phyloP scores from a whole-genome alignment of 2,797 vertebrate genomes.

The Eulemur mongoz region DNA sequence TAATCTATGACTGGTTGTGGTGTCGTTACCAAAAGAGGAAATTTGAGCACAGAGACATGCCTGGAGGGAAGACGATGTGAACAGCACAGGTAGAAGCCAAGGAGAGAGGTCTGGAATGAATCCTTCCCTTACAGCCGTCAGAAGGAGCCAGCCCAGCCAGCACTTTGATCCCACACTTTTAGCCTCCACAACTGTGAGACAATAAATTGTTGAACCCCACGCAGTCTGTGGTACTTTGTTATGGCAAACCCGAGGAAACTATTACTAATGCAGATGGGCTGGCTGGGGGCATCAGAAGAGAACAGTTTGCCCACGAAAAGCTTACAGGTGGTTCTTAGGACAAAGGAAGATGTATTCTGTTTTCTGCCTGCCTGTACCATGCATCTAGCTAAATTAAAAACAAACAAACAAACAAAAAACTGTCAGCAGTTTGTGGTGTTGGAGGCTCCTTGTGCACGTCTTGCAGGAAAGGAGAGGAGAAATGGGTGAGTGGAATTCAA shows the following conservation, averaged over 20 bases:
- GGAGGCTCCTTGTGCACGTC: neutral
- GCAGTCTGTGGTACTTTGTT: accelerated
- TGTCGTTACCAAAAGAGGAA: neutral
- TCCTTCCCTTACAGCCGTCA: too few relatives aligned
- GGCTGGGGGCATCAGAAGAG: neutral
- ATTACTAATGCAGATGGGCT: too few relatives aligned
- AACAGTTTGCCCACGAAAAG: neutral
- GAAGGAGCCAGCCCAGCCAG: neutral
- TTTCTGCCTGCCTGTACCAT: accelerated
- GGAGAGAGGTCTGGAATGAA: neutral
- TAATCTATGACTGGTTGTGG: neutral
- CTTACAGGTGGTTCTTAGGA: neutral
- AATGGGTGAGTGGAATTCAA: neutral
- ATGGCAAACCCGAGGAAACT: neutral
- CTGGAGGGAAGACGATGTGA: neutral
- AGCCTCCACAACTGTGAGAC: neutral
- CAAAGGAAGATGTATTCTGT: accelerated
- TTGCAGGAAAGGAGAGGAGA: neutral
- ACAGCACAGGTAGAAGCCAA: neutral
- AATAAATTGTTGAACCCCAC: neutral
- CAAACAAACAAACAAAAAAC: neutral
- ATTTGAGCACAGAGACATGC: neutral
- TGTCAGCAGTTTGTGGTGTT: accelerated
- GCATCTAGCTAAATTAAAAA: accelerated
- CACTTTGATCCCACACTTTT: neutral